Evolutionary conservation across 2,888 invertebrate species (phyloP), one percentile per base, ranked within the genome.

Genomic region (Syritta pipiens): DNA sequence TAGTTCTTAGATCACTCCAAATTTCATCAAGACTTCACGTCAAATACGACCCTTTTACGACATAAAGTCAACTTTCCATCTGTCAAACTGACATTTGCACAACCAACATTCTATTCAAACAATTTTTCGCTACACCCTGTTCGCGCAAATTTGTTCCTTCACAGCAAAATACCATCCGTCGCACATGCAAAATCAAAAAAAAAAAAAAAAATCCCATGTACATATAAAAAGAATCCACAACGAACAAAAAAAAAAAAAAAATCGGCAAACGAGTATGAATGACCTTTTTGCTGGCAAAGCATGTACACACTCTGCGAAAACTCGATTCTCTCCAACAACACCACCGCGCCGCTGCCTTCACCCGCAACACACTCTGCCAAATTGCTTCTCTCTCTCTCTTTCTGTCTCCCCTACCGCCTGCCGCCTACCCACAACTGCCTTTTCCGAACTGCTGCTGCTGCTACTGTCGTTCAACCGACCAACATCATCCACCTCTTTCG

Each of bases 201-300:
- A 37, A 24, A 28, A 22, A 22, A 7, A 51, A 28, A 51, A 48
- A n/a, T n/a, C n/a, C n/a, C n/a, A n/a, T n/a, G n/a, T n/a, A n/a
- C n/a, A 55, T 63, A n/a, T 6, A 30, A 51, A 26, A 60, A 14
- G 46, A 48, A 48, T 17, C 28, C 6, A 19, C 49, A 24, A 7
- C 30, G 10, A 17, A 28, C 19, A 17, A 14, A 4, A 24, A 26
- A 30, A 42, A 22, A 57, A 68, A 48, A 53, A 60, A 55, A 57
- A 51, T 40, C 32, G 30, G 42, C 79, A 79, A 79, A 68, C 79
- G 65, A 79, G 79, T 79, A 79, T 79, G 74, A 79, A 79, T 79
- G 74, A 79, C 79, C 74, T 79, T 79, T 79, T 79, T 74, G 79
- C 74, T 79, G 57, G 74, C 60, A 74, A 59, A 67, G 67, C 67